These are phyloP conservation scores for Epirrhoe alternata DNA, from an alignment of 2,888 invertebrate species.

Conservation along the genomic window DNA sequence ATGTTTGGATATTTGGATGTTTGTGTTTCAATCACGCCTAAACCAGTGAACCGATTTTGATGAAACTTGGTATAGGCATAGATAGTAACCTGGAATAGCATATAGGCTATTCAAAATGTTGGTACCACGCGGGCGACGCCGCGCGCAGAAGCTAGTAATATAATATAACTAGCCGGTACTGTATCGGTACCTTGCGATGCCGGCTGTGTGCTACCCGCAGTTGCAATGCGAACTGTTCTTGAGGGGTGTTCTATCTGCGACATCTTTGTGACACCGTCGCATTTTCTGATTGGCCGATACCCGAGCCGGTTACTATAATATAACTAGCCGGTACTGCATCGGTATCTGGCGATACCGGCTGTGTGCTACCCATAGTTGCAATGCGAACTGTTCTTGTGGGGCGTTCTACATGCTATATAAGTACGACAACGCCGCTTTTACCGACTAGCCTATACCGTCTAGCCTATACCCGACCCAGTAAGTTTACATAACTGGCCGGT, in stretches of 20 bases:
- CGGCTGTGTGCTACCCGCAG: slow-evolving; percentile 96
- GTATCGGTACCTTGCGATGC: slow-evolving; percentile 97
- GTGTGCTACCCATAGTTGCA: slow-evolving; percentile 97
- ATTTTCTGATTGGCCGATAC: slow-evolving; percentile 99
- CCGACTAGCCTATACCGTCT: too few relatives aligned
- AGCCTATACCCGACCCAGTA: slow-evolving; percentile 86
- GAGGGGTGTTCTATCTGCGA: slow-evolving; percentile 98
- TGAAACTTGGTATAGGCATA: too few relatives aligned
- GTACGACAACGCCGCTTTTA: slow-evolving; percentile 95
- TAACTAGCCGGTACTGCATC: background rate
- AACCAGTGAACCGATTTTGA: too few relatives aligned
- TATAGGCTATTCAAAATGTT: too few relatives aligned
- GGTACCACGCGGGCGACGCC: too few relatives aligned
- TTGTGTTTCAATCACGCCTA: too few relatives aligned
- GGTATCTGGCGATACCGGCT: slow-evolving; percentile 64
- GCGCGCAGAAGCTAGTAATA: too few relatives aligned
- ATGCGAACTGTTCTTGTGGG: slow-evolving; percentile 98
- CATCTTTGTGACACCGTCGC: slow-evolving; percentile 95
- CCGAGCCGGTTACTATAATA: slow-evolving; percentile 34
- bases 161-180: too few relatives aligned
- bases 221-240: slow-evolving; percentile 98
- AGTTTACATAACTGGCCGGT: slow-evolving; percentile 8
- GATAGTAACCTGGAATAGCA: too few relatives aligned
- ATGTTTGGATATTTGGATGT: too few relatives aligned
- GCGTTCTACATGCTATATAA: slow-evolving; percentile 98